Percentiles rank a stretch among this genome's conserved stretches.
Conservation (phyloP, 2,888 invertebrate species). For the Brachylomia viminalis region DNA sequence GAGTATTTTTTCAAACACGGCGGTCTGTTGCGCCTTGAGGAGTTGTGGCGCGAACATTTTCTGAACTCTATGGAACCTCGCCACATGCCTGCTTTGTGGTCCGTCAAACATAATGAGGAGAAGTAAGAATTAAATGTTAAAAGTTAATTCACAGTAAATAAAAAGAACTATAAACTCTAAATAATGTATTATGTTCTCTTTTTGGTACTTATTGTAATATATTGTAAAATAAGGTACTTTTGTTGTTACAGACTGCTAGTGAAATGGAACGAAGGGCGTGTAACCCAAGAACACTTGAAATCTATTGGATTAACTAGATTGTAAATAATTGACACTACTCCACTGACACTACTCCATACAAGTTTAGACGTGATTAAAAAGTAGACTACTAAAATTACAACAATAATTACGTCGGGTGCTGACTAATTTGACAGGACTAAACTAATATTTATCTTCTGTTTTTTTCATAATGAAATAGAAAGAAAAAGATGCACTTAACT, state of each 20-base stretch:
- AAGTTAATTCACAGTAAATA: background rate
- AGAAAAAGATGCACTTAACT: too few relatives aligned
- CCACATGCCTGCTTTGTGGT: constrained; percentile 94
- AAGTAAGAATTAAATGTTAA: constrained; percentile 76
- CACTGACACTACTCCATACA: too few relatives aligned
- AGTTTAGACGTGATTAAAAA: too few relatives aligned
- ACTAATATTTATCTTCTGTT: too few relatives aligned
- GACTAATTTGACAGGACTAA: too few relatives aligned
- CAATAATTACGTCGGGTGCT: too few relatives aligned
- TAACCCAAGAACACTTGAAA: constrained; percentile 82
- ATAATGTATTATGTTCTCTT: too few relatives aligned
- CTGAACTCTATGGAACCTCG: constrained; percentile 93
- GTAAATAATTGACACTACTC: too few relatives aligned
- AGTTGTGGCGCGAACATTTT: constrained; percentile 94
- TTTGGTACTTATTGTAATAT: background rate
- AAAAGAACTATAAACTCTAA: background rate
- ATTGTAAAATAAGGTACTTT: background rate
- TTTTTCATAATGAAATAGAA: too few relatives aligned
- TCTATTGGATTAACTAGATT: constrained; percentile 72
- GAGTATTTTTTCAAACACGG: constrained; percentile 87
- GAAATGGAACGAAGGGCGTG: constrained; percentile 87
- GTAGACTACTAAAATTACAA: too few relatives aligned
- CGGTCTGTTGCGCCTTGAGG: constrained; percentile 93
- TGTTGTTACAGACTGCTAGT: constrained; percentile 83
- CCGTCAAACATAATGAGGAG: constrained; percentile 93